A percentile compares a stretch with the other conserved stretches of the same genome.
These are phyloP conservation scores for Riparia riparia DNA, from an alignment of 2,113 vertebrate genomes.

Conservation along the genomic window DNA sequence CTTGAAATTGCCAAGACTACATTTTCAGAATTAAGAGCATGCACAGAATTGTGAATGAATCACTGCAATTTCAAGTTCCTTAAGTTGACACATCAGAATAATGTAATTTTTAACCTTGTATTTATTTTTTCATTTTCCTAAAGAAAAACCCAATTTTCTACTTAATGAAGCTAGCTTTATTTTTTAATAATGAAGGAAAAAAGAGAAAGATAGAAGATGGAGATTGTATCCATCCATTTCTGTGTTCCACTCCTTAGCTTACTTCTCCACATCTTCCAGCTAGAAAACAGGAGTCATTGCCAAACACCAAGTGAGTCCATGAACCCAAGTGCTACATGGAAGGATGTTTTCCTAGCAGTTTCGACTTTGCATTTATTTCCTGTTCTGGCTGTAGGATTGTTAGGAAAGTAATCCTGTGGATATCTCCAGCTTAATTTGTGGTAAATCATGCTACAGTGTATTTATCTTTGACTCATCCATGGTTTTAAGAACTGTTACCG, in stretches of 20 bases:
- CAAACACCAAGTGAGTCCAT: constrained; percentile 27
- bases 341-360: constrained; percentile 51
- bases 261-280: neutral
- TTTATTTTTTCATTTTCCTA: neutral
- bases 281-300: neutral
- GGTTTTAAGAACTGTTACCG: neutral
- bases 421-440: constrained; percentile 26
- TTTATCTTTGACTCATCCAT: constrained; percentile 54
- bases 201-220: neutral
- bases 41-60: neutral
- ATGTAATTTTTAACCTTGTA: neutral
- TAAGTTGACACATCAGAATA: neutral
- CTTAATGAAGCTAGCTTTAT: neutral
- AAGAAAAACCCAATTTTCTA: neutral
- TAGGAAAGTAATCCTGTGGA: constrained; percentile 23
- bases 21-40: neutral
- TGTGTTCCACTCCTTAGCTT: neutral
- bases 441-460: constrained; percentile 14
- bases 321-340: neutral
- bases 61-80: neutral
- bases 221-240: neutral
- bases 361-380: constrained; percentile 52
- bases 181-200: neutral
- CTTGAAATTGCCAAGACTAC: neutral
- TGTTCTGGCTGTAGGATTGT: constrained; percentile 10